Base-by-base conservation (phyloP, 2,797 vertebrate species). In the Schizopygopsis pylzovi region DNA sequence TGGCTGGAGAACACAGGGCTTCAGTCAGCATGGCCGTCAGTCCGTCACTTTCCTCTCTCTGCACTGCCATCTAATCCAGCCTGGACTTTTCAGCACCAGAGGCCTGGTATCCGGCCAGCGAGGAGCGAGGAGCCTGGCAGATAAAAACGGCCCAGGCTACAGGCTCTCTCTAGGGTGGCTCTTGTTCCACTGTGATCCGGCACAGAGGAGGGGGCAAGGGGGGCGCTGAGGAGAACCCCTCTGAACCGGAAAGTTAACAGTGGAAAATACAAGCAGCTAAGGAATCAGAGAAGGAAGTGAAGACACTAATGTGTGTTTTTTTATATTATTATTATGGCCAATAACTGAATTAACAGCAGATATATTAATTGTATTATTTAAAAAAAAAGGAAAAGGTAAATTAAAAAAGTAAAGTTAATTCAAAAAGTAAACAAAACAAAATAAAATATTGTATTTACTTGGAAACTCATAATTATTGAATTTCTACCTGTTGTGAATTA, bases 61-160 rank as follows among this genome's bases (percentile, higher is more conserved):
- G 84, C 90, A 80, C 73, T 65, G 83, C 89, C 81, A 89, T 93
- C 91, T 92, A 91, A 93, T 92, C 88, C 90, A 85, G 56, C 52
- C 90, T 87, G 92, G 91, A 85, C 88, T 88, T 94, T 94, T 94
- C 92, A 93, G 92, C 91, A 90, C 89, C 2, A 39, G 88, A 52
- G 89, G 91, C 83, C 91, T 93, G 92, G 92, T 92, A 94, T 93
- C 89, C 72, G 70, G 90, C 89, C 89, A 92, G 88, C 37, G 63
- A 87, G 7, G 68, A 90, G 87, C 87, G 87, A 87, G 63, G 86
- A 92, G 91, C 89, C 90, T 82, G 71, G 79, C 72, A 91, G 89
- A 94, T 92, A 93, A 92, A 91, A 89, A 81, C 49, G 37, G 88
- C 83, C 89, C 18, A 12, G 18, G 61, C 25, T 68, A 37, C 86